phyloP scores from a whole-genome alignment of 2,797 vertebrate species.

The Parauchenoglanis ngamensis region DNA sequence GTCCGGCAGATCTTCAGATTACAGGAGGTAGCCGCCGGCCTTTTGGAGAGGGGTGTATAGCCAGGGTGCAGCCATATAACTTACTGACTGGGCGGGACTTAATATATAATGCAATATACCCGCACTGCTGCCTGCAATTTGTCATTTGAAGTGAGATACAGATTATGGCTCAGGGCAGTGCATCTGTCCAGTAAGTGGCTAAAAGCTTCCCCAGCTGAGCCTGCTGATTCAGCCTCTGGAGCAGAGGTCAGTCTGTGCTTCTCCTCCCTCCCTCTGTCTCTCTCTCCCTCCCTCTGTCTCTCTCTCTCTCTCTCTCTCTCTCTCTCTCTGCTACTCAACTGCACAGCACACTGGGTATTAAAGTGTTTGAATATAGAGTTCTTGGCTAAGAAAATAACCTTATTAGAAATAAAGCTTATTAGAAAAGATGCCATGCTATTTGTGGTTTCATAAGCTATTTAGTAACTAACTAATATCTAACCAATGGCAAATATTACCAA shows the following conservation, averaged over 20 bases:
- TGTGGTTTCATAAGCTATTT: neutral
- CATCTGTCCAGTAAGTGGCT: conserved; percentile 95
- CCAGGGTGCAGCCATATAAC: conserved; percentile 82
- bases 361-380: neutral
- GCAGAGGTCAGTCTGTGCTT: conserved; percentile 77
- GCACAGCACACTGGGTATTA: neutral
- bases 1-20: conserved; percentile 65
- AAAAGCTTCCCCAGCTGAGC: conserved; percentile 94
- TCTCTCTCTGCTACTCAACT: conserved; percentile 52
- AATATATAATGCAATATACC: conserved; percentile 99
- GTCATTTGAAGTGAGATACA: conserved; percentile 91
- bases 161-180: conserved; percentile 98
- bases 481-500: neutral
- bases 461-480: no score
- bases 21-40: conserved; percentile 72
- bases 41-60: conserved; percentile 63
- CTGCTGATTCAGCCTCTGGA: conserved; percentile 86
- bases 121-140: conserved; percentile 84
- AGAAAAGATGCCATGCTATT: neutral
- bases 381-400: neutral
- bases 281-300: conserved; percentile 4
- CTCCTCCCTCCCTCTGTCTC: conserved; percentile 35
- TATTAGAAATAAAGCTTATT: neutral
- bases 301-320: conserved; percentile 59
- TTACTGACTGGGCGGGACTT: conserved; percentile 95